Base-by-base conservation (phyloP, 2,888 invertebrate genomes). In the Sarcophaga subvicina region DNA sequence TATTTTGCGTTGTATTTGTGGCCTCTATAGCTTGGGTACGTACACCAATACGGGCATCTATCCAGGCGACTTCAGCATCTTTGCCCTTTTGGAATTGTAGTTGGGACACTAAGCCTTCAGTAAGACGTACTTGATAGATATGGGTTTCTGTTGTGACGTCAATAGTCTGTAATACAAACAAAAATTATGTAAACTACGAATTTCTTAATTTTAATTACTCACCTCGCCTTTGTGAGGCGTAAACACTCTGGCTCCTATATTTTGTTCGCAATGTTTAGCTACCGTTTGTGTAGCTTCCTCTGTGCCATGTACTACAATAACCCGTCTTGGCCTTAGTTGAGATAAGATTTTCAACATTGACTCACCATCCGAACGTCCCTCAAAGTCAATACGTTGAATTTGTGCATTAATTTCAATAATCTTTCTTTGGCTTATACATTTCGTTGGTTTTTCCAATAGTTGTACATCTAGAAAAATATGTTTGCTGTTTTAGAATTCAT, bases 121-220 rank as follows among this genome's bases (percentile, higher is more conserved):
- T 98, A 66, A 99, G 94, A 78, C 98, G 96, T 87, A 99, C 98
- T 95, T 99, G 99, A 93, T 98, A 99, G 90, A 99, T 99, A 91
- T 99, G 98, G 0, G 98, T 98, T 93, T 99, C 99, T 0, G 98
- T 98, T 0, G 99, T 99, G 0, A 98, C 99, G 93, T 99, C 99
- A 4, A 99, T 95, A 11, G 93, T 91, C 89, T 90, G 60, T 47
- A 86, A 54, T 54, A 54, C 17, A 54, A 17, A 1, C 14, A 54
- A 14, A 54, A 49, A 49, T 49, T 14, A 14, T 54, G 45, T 37
- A 66, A 60, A 37, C 37, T 37, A 2, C 8, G 14, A 59, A 45
- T 45, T 45, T 4, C 12, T 27, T 2, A 10, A 17, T 25, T 49
- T 2, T 8, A 20, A n/a, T 2, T 59, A 66, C 67, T 82, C 88